Conservation (phyloP, 2,797 vertebrate species). For the Platyrinchus mystaceus region DNA sequence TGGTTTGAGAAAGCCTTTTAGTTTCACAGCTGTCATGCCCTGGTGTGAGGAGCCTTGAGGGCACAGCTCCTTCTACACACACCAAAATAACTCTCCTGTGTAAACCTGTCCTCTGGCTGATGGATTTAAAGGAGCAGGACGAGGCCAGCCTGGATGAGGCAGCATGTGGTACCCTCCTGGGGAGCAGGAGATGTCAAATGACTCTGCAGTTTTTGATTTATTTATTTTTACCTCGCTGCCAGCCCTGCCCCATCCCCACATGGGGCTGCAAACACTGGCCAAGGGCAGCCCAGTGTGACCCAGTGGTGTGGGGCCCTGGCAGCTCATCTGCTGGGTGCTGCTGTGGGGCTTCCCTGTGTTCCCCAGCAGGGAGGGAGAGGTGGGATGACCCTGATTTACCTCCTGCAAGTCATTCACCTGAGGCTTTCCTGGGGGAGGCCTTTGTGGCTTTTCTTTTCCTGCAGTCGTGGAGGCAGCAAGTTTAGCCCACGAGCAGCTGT, state of each 20-base stretch:
- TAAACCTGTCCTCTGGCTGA: not conserved
- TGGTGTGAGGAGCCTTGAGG: not conserved
- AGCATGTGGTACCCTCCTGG: not conserved
- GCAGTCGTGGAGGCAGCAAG: fast-evolving
- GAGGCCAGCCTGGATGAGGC: not conserved
- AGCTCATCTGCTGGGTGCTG: not conserved
- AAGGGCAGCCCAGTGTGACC: not conserved
- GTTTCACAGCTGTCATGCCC: not conserved
- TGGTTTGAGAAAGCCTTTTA: not conserved
- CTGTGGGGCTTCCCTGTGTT: not conserved
- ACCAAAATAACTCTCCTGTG: not conserved
- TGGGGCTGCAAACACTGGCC: not conserved
- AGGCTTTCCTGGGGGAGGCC: not conserved
- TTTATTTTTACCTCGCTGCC: not conserved
- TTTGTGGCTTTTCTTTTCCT: not conserved
- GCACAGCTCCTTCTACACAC: not conserved
- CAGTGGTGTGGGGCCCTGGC: not conserved
- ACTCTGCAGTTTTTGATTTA: not conserved
- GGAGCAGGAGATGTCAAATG: not conserved
- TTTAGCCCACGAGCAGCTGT: not conserved
- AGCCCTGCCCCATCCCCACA: not conserved
- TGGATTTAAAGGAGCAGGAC: not conserved
- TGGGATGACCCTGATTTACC: not conserved
- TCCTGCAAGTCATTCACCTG: not conserved
- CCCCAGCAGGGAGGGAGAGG: no score